Evolutionary conservation across 2,888 invertebrate genomes (phyloP).

Genomic region (Oligia fasciuncula): DNA sequence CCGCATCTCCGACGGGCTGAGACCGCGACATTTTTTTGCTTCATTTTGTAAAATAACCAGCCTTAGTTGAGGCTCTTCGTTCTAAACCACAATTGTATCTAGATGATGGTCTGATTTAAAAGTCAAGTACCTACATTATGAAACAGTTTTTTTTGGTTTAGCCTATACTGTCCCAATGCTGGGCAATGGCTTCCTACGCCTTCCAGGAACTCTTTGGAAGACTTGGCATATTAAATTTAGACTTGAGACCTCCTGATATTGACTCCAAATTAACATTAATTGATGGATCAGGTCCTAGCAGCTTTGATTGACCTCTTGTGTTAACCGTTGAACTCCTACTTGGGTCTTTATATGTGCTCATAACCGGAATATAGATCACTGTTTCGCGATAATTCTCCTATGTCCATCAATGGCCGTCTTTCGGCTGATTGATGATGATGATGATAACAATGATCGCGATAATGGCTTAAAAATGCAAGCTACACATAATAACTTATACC

Average conservation of each 20-base stretch:
- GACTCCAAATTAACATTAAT: constrained; percentile 21
- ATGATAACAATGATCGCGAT: background rate
- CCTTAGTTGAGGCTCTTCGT: constrained; percentile 6
- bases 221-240: background rate
- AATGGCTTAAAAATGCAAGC: background rate
- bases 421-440: background rate
- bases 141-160: background rate
- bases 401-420: background rate
- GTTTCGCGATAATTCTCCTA: background rate
- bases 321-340: constrained; percentile 25
- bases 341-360: background rate
- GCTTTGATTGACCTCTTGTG: constrained; percentile 35
- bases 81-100: constrained; percentile 1
- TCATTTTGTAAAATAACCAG: constrained; percentile 18
- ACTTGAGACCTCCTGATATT: background rate
- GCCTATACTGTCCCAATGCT: background rate
- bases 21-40: constrained; percentile 24
- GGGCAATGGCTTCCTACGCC: background rate
- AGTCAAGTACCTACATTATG: too few species aligned
- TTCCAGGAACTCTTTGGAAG: background rate
- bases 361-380: background rate
- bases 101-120: constrained; percentile 1
- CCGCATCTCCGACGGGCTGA: constrained; percentile 32
- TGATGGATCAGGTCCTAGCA: constrained; percentile 31
- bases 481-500: background rate